Conservation (phyloP, 2,888 invertebrate genomes). For the Serripes groenlandicus region DNA sequence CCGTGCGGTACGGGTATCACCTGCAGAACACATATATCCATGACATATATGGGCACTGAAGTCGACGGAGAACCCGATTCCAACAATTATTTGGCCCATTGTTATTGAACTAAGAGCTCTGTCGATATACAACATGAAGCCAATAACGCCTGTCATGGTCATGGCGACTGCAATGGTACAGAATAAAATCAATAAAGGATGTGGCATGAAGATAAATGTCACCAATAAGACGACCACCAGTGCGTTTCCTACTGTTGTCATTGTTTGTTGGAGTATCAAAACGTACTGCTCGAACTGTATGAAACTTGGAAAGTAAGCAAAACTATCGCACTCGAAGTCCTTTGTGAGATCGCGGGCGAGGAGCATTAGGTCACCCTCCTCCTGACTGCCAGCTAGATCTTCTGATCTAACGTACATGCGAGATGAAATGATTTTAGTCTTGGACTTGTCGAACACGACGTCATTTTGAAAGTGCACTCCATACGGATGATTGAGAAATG, state of each 20-base stretch:
- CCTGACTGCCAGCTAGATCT: constrained; percentile 92
- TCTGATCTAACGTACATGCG: constrained; percentile 95
- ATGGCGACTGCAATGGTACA: constrained; percentile 74
- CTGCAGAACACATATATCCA: constrained; percentile 70
- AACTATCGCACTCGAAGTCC: constrained; percentile 65
- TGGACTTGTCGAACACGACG: constrained; percentile 58
- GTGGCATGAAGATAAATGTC: constrained; percentile 79
- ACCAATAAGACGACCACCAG: constrained; percentile 77
- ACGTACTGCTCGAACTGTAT: constrained; percentile 80
- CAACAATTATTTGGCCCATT: constrained; percentile 80
- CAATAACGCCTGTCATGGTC: constrained; percentile 79
- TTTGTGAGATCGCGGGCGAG: constrained; percentile 71
- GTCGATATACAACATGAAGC: constrained; percentile 59
- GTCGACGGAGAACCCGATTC: constrained; percentile 71
- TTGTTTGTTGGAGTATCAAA: constrained; percentile 59
- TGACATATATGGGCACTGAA: constrained; percentile 63
- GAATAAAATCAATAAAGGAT: constrained; percentile 74
- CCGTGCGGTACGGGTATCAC: constrained; percentile 44
- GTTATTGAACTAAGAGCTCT: constrained; percentile 79
- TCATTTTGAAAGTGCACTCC: constrained; percentile 65
- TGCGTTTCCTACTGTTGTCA: constrained; percentile 72
- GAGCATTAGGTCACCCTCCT: constrained; percentile 76
- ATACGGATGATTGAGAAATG: constrained; percentile 25
- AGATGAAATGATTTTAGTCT: constrained; percentile 89
- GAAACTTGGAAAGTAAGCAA: constrained; percentile 73